These are phyloP conservation scores for Marisa cornuarietis DNA, from an alignment of 1,140 invertebrate genomes.

Conservation along the genomic window DNA sequence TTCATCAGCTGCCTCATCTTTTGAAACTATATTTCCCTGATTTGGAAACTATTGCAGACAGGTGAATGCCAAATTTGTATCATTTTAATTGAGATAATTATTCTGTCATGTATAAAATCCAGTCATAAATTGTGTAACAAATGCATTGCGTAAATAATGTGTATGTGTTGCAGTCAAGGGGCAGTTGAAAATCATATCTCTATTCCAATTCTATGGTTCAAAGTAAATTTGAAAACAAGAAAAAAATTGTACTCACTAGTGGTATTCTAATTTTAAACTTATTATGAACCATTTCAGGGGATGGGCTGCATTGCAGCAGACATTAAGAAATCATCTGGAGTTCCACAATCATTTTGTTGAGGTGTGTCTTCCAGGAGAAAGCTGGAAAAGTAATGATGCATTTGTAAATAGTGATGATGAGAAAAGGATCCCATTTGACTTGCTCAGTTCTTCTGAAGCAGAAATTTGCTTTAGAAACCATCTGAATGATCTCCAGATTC, in stretches of 20 bases:
- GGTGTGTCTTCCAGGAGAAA: slow-evolving; percentile 75
- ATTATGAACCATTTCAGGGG: slow-evolving; percentile 72
- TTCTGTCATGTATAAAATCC: neutral
- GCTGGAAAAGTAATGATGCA: slow-evolving; percentile 82
- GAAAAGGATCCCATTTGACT: slow-evolving; percentile 86
- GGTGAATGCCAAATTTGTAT: slow-evolving; percentile 67
- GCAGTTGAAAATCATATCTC: neutral
- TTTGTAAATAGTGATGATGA: slow-evolving; percentile 72
- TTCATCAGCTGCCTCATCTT: slow-evolving; percentile 82
- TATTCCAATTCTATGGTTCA: neutral
- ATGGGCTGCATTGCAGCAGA: slow-evolving; percentile 85
- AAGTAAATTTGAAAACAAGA: too few relatives aligned
- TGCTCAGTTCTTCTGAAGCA: slow-evolving; percentile 88
- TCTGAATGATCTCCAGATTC: slow-evolving; percentile 87
- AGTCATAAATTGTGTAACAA: neutral
- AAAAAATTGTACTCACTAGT: neutral
- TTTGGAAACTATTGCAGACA: slow-evolving; percentile 78
- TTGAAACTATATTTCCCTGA: slow-evolving; percentile 86
- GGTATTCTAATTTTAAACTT: neutral
- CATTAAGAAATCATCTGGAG: slow-evolving; percentile 85
- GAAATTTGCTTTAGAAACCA: slow-evolving; percentile 92
- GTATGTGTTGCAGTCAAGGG: neutral
- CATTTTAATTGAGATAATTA: neutral
- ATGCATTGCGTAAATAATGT: neutral
- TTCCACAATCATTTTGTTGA: slow-evolving; percentile 92